These are phyloP conservation scores for Leuciscus idus DNA, from an alignment of 2,113 vertebrate genomes.

Conservation along the genomic window DNA sequence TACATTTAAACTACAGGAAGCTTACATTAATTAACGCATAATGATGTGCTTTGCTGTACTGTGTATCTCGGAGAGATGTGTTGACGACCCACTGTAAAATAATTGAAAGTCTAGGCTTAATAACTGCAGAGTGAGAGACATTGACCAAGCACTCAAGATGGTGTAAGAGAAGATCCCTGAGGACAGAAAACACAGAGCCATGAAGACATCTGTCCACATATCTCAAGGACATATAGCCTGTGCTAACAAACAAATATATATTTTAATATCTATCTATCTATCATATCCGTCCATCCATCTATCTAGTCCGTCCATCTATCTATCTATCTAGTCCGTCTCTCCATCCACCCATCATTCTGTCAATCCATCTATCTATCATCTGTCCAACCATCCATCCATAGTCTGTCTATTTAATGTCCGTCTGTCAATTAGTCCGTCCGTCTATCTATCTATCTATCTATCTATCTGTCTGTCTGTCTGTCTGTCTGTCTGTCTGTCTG, in stretches of 20 bases:
- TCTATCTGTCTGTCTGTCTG: too few species aligned
- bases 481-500: too few species aligned
- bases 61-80: slow-evolving; percentile 19
- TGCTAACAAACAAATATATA: background rate
- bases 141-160: slow-evolving; percentile 29
- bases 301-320: too few species aligned
- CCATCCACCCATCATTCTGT: too few species aligned
- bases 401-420: too few species aligned
- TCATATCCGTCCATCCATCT: background rate
- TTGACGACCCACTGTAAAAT: slow-evolving; percentile 19
- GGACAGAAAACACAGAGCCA: background rate
- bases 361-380: too few species aligned
- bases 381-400: too few species aligned
- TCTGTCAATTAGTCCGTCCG: too few species aligned
- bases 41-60: slow-evolving; percentile 21
- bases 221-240: background rate
- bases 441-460: too few species aligned
- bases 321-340: too few species aligned
- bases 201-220: background rate
- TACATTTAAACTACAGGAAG: slow-evolving; percentile 46
- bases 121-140: slow-evolving; percentile 15
- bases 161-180: background rate
- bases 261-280: background rate
- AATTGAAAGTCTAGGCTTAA: slow-evolving; percentile 20
- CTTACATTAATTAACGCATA: slow-evolving; percentile 39